Evolutionary conservation across 2,888 invertebrate genomes (phyloP).

Genomic region (Octodonta nipae): DNA sequence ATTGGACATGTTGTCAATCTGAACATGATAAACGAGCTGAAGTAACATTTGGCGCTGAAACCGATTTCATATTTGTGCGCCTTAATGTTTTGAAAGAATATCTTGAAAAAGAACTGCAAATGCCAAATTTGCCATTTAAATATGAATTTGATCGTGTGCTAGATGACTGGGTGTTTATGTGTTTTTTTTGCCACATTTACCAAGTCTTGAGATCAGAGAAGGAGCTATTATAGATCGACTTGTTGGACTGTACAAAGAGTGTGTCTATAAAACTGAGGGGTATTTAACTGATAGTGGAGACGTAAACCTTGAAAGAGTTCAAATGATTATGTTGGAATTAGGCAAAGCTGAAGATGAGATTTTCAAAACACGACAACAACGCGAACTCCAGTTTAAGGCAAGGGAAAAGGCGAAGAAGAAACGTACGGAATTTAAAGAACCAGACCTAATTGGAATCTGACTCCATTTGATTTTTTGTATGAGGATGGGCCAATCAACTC

Average conservation of each 20-base stretch:
- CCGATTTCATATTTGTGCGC: slow-evolving; percentile 85
- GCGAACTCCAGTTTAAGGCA: slow-evolving; percentile 68
- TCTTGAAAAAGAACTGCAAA: slow-evolving; percentile 71
- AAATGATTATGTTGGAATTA: slow-evolving; percentile 85
- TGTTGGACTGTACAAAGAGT: slow-evolving; percentile 83
- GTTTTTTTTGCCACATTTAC: slow-evolving; percentile 95
- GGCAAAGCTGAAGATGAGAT: slow-evolving; percentile 94
- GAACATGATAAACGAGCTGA: slow-evolving; percentile 39
- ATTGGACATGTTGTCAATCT: slow-evolving; percentile 43
- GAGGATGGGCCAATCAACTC: too few relatives aligned
- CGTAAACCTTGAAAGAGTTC: slow-evolving; percentile 84
- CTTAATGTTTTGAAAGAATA: slow-evolving; percentile 87
- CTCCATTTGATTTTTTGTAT: too few relatives aligned
- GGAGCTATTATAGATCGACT: slow-evolving; percentile 92
- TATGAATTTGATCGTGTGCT: slow-evolving; percentile 90
- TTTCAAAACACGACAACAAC: slow-evolving; percentile 80
- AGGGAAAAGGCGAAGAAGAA: slow-evolving; percentile 60
- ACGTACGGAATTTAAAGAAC: slow-evolving; percentile 38
- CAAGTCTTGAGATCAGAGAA: slow-evolving; percentile 93
- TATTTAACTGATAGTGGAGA: slow-evolving; percentile 91
- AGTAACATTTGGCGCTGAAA: slow-evolving; percentile 53
- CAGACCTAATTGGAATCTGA: slow-evolving; percentile 53
- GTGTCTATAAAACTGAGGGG: slow-evolving; percentile 90
- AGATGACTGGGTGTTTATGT: slow-evolving; percentile 98
- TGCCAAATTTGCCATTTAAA: slow-evolving; percentile 85